Evolutionary conservation across 2,797 vertebrate genomes (phyloP).

Genomic region (Ambastaia sidthimunki): DNA sequence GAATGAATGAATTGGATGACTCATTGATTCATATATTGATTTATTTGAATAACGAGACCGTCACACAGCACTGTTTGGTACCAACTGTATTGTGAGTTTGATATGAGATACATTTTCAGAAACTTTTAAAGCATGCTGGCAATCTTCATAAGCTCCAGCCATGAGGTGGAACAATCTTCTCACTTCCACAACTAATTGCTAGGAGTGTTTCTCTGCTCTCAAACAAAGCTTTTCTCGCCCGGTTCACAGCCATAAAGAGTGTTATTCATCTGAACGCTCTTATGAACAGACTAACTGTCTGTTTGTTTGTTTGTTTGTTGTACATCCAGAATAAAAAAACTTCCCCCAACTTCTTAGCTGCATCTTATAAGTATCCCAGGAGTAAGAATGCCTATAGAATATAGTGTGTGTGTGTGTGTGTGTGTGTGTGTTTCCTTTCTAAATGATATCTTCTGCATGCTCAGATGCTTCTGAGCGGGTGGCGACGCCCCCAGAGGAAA

Average conservation of each 20-base stretch:
- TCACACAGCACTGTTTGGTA: not conserved
- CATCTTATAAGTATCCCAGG: conserved; percentile 20
- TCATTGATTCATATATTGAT: not conserved
- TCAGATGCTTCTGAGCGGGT: conserved; percentile 46
- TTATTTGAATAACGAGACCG: not conserved
- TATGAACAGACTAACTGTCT: conserved; percentile 35
- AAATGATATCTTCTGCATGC: conserved; percentile 55
- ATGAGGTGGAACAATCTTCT: conserved; percentile 20
- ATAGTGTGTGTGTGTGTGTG: conserved; percentile 2
- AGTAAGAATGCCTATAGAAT: conserved; percentile 17
- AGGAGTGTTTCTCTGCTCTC: conserved; percentile 31
- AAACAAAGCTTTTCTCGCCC: conserved; percentile 13
- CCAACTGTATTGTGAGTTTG: not conserved
- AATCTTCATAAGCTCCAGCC: conserved; percentile 16
- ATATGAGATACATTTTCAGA: conserved; percentile 2
- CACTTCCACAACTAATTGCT: conserved; percentile 41
- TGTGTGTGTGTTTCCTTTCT: conserved; percentile 23
- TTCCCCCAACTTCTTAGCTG: conserved; percentile 14
- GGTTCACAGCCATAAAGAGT: conserved; percentile 21
- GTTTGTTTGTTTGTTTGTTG: conserved; percentile 36
- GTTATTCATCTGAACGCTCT: conserved; percentile 32
- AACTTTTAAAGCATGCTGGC: conserved; percentile 23
- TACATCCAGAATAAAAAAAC: conserved; percentile 1
- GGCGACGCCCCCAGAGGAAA: conserved; percentile 42
- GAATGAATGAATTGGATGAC: not conserved